Base-by-base conservation (phyloP, 1,140 invertebrate species). In the Panagrolaimus sp. region DNA sequence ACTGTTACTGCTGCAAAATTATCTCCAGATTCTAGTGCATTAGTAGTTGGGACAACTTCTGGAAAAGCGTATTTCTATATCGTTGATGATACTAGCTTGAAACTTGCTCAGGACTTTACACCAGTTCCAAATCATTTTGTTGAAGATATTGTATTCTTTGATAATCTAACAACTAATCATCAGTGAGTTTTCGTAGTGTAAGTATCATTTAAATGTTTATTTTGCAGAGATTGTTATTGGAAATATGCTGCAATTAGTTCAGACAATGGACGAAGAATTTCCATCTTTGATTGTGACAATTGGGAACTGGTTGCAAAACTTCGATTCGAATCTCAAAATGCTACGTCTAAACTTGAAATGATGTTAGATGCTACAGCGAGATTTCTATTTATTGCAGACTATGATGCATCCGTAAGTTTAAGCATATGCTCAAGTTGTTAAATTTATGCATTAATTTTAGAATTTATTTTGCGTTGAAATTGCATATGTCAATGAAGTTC, bases 401-500 rank as follows among this genome's bases (percentile, higher is more conserved):
- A 25, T 20, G 13, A 20, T 11, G 27, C 20, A 1, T 25, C 20
- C 5, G 51, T 57, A 25, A 0, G 51, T 57, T 57, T n/a, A 25
- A n/a, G n/a, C n/a, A 5, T 20, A 13, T 1, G 11, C n/a, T 57
- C 2, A 11, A 5, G 20, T 23, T 4, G 51, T 25, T 38, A 2
- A 38, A 0, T 57, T 16, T 16, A n/a, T 25, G 0, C 4, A 20
- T 5, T 4, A 27, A n/a, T 57, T 57, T 57, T 13, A 57, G 51
- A 57, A 57, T 27, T 20, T 57, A 20, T 57, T 57, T 27, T 57
- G 51, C 51, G 51, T 57, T 27, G 51, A 57, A 16, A 57, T 57
- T 20, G 51, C 51, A 20, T 57, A 57, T 13, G 51, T 57, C n/a
- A 57, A 57, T 57, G 51, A 57, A 57, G 51, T 57, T 27, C 51